These are phyloP conservation scores for Babylonia areolata DNA, from an alignment of 1,140 invertebrate genomes.

Conservation along the genomic window DNA sequence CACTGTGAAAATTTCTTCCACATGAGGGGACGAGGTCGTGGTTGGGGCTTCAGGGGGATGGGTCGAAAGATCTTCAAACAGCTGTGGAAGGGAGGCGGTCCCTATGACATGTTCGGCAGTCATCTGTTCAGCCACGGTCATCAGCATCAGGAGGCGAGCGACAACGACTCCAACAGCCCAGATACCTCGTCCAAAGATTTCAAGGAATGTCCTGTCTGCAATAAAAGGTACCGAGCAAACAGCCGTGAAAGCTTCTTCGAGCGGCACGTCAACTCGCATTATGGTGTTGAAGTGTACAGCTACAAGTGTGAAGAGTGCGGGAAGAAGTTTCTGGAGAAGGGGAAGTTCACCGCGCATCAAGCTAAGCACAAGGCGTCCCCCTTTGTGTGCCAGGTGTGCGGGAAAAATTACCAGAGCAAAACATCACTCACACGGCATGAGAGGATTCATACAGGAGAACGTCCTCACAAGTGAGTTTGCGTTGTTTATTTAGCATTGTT, in stretches of 20 bases:
- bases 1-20: not conserved
- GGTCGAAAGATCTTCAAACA: not conserved
- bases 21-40: not conserved
- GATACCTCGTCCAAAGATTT: not conserved
- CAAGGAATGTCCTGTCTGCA: constrained; percentile 42
- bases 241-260: constrained; percentile 45
- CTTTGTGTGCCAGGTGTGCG: constrained; percentile 28
- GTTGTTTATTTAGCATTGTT: not conserved
- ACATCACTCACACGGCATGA: constrained; percentile 41
- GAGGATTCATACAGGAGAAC: constrained; percentile 38
- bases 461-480: constrained; percentile 33
- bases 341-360: constrained; percentile 35
- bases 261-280: constrained; percentile 43
- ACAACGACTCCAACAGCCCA: not conserved
- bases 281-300: constrained; percentile 40
- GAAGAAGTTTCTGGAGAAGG: constrained; percentile 46
- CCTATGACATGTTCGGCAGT: not conserved
- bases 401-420: constrained; percentile 39
- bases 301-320: constrained; percentile 45
- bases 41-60: not conserved
- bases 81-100: not conserved
- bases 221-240: constrained; percentile 38
- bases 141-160: not conserved
- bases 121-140: not conserved
- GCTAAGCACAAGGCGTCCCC: constrained; percentile 10